Conservation (phyloP, 2,888 invertebrate genomes). For the Nemapogon koenigi region DNA sequence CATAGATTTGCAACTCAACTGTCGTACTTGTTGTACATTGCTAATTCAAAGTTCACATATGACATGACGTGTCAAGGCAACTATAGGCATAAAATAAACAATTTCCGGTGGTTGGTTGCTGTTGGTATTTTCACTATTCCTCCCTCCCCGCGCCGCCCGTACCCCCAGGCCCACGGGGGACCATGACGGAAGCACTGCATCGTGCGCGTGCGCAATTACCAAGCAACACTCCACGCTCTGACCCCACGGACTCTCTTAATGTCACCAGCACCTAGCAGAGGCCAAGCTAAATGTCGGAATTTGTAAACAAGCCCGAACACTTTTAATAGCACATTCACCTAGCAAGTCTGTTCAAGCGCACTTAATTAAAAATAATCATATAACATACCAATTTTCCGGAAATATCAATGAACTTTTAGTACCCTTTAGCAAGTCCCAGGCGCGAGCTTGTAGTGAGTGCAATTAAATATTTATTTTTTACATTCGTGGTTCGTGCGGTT, state of each 20-base stretch:
- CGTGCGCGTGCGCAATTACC: constrained; percentile 21
- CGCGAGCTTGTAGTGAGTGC: too few species aligned
- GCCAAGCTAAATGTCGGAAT: constrained; percentile 25
- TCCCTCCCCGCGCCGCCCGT: too few species aligned
- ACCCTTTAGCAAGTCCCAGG: constrained; percentile 4
- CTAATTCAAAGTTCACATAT: constrained; percentile 6
- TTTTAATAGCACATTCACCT: constrained; percentile 11
- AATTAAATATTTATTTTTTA: too few species aligned
- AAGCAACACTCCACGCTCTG: constrained; percentile 14
- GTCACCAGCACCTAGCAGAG: constrained; percentile 22
- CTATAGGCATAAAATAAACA: not conserved
- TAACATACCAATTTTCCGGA: constrained; percentile 6
- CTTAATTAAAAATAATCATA: constrained; percentile 6
- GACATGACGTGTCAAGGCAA: constrained; percentile 6
- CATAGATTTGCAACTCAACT: too few species aligned
- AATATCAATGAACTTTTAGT: constrained; percentile 4
- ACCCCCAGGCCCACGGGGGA: constrained; percentile 16
- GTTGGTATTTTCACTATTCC: too few species aligned
- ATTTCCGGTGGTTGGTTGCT: too few species aligned
- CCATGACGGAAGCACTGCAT: constrained; percentile 15
- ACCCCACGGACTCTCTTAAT: constrained; percentile 22
- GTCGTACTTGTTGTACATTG: too few species aligned
- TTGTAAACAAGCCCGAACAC: constrained; percentile 24
- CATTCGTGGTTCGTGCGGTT: too few species aligned
- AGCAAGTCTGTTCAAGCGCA: constrained; percentile 7